Conservation (phyloP, 2,113 vertebrate species). For the Sorex araneus region DNA sequence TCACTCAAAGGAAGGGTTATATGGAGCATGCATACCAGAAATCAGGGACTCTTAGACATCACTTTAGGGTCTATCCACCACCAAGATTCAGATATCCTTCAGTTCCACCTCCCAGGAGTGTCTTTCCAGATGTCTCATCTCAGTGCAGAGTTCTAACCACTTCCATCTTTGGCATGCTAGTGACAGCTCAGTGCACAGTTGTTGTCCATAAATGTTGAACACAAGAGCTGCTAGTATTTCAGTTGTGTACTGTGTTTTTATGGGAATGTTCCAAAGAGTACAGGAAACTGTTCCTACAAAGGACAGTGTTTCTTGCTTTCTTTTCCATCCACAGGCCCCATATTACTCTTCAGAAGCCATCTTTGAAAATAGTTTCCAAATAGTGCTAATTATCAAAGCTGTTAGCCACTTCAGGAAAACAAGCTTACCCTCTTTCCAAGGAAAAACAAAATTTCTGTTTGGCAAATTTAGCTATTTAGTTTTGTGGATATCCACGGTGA, state of each 20-base stretch:
- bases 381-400: not conserved
- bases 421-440: not conserved
- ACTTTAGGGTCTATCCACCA: not conserved
- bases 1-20: not conserved
- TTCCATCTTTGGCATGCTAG: not conserved
- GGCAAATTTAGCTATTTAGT: not conserved
- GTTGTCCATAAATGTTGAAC: conserved; percentile 4
- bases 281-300: not conserved
- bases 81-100: not conserved
- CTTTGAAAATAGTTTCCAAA: conserved; percentile 32
- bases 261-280: not conserved
- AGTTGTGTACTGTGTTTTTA: conserved; percentile 9
- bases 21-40: not conserved
- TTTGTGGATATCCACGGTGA: conserved; percentile 2
- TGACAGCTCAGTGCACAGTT: not conserved
- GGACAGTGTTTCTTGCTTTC: not conserved
- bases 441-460: not conserved
- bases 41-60: not conserved
- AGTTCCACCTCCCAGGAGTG: not conserved
- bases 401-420: not conserved
- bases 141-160: not conserved
- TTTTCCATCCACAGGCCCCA: not conserved
- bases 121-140: not conserved
- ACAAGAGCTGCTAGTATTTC: not conserved
- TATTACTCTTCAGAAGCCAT: not conserved